A percentile compares a stretch with the other conserved stretches of the same genome.
Conservation (phyloP, 2,888 invertebrate species). For the Mechanitis mazaeus region DNA sequence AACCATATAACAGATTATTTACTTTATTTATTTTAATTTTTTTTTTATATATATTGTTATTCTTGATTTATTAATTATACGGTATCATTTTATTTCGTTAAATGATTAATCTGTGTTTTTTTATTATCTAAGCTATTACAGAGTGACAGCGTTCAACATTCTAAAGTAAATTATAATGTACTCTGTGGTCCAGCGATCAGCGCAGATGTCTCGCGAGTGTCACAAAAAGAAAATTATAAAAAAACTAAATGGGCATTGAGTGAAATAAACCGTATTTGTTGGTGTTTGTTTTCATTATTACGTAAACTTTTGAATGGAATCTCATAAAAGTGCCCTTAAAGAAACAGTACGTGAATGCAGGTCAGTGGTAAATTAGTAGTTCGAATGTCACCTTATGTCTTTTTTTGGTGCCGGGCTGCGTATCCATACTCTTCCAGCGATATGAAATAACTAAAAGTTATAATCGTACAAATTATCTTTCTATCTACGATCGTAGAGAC, state of each 20-base stretch:
- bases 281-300: conserved; percentile 49
- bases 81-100: not conserved
- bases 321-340: conserved; percentile 38
- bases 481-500: not conserved
- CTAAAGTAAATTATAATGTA: no score
- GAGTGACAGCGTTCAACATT: conserved; percentile 21
- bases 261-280: conserved; percentile 59
- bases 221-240: conserved; percentile 55
- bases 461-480: conserved; percentile 4
- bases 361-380: conserved; percentile 52
- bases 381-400: conserved; percentile 57
- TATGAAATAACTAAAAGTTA: conserved; percentile 49
- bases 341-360: conserved; percentile 47
- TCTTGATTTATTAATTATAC: not conserved
- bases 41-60: not conserved
- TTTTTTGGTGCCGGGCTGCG: conserved; percentile 50
- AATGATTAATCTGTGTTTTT: conserved; percentile 12
- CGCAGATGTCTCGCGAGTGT: conserved; percentile 53
- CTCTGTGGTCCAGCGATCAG: conserved; percentile 37
- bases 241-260: conserved; percentile 58
- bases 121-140: conserved; percentile 28
- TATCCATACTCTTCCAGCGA: conserved; percentile 40
- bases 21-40: no score
- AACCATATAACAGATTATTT: no score
- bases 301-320: conserved; percentile 53